Base-by-base conservation (phyloP, 2,113 vertebrate species). In the Callospermophilus lateralis region DNA sequence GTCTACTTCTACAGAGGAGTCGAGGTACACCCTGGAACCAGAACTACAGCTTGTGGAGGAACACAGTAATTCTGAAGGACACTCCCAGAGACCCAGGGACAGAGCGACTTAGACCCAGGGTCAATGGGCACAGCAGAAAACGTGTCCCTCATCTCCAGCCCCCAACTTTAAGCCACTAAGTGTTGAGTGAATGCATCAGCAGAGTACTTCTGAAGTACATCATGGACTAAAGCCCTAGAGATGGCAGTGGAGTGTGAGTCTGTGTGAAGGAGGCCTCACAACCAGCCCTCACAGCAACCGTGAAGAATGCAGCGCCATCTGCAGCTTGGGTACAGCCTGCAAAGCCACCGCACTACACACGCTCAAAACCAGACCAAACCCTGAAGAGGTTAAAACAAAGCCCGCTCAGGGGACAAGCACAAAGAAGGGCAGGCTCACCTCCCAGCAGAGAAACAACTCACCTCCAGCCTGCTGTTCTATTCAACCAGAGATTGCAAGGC, bases 391-490 rank as follows among this genome's bases (percentile, higher is more conserved):
- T 77, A 61, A 77, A 28, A 53, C 1, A 63, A n/a, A 79, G 6
- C 4, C 37, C 0, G n/a, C 0, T 28, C 19, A 13, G 24, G 9
- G 30, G 28, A 45, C 55, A 55, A 42, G 48, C 3, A 34, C 22
- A n/a, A 42, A 28, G 42, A 42, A 67, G 70, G 6, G 2, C 28
- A 77, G n/a, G 32, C 19, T 20, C 61, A 32, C 30, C 8, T 42
- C 22, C 30, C 32, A 55, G 16, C 6, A 42, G 13, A 11, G 32
- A 55, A 73, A 19, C 12, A 7, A 16, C 42, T 48, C 42, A 15
- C 48, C 9, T 51, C 17, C 22, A 11, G 30, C 26, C 19, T 32
- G 6, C 19, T 77, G n/a, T 55, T 77, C 45, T 68, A 34, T 70
- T 68, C 24, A 53, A 30, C 24, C 55, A 32, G 70, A 58, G 34